Base-by-base conservation (phyloP, 2,113 vertebrate genomes). In the Copsychus sechellarum region DNA sequence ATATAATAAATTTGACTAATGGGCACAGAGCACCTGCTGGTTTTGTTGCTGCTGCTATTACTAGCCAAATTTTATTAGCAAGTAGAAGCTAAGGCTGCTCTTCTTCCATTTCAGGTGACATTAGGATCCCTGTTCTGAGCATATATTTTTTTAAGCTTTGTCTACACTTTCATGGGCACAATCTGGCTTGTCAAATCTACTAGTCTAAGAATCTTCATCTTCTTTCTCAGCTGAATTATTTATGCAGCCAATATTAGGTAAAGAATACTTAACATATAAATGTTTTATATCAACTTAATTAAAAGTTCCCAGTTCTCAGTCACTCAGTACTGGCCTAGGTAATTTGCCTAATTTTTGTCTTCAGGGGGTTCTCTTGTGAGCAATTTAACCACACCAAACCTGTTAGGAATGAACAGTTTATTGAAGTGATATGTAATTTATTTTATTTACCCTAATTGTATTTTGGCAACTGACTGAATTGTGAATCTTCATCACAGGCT, bases 231-330 rank as follows among this genome's bases (percentile, higher is more conserved):
- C 21, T 93, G 69, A 93, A 94, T 81, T 92, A 94, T 81, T 94
- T 70, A 92, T 88, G 56, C 81, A 92, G 66, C 29, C 54, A 92
- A 91, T 93, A 95, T 82, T 88, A 92, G 83, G 48, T 78, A 80
- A 88, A 91, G 43, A 85, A 79, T 6, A 5, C 21, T 80, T 91
- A 81, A 74, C 31, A 61, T 67, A 88, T 77, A 76, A 82, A 91
- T 82, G 56, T 91, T 93, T 96, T 74, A 74, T 62, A 92, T 72
- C 54, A 72, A 81, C 21, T 78, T 90, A 78, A 94, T 90, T 79
- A 87, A 73, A 93, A 86, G 25, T 73, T 88, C 31, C 36, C 42
- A n/a, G 15, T 61, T 81, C 69, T 69, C 93, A 73, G 56, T 66
- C 43, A 23, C 40, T 86, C 29, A 23, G 31, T 34, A 67, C 43